Base-by-base conservation (phyloP, 2,888 invertebrate genomes). In the Nebria salina region DNA sequence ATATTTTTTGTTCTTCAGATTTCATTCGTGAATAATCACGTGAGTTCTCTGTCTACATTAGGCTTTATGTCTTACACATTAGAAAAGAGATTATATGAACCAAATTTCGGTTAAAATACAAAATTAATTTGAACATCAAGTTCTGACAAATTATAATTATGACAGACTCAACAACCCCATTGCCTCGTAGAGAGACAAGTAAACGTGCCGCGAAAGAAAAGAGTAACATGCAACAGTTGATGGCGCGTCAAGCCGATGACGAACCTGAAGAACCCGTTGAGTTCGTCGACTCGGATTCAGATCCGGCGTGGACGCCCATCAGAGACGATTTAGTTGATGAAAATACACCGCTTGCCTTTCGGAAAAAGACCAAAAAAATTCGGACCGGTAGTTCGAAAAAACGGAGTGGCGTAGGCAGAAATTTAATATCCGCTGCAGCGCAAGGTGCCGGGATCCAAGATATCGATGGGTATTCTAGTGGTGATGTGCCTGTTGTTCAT, bases 241-340 rank as follows among this genome's bases (percentile, higher is more conserved):
- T 91, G 80, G 89, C 89, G 84, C 87, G 86, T 83, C 89, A 86
- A 87, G 87, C 89, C n/a, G 88, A 90, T 73, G 91, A 91, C 43
- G 91, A 92, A 82, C 86, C 88, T 68, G 92, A 92, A 84, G 93
- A 92, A 83, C 90, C 91, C 6, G 88, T 90, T 42, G 92, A 92
- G 86, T 91, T 91, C 85, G 90, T 89, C 65, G 92, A 93, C 87
- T 93, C 93, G 0, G 93, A 94, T 87, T 92, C 92, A 8, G 94
- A 94, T 90, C 94, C 94, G 8, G 93, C 93, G n/a, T 94, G 94
- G 94, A 93, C 93, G n/a, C 94, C 94, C 8, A 91, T 91, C 64
- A 92, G 91, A 84, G 88, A 87, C 65, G 88, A 88, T 26, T 86
- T 86, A 3, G 84, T 84, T 5, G 89, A 88, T 9, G 89, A 89